Evolutionary conservation across 92 coral and sea anemone species (phyloP), one percentile per base, ranked within the genome.

Genomic region (Epizoanthus stellaris): DNA sequence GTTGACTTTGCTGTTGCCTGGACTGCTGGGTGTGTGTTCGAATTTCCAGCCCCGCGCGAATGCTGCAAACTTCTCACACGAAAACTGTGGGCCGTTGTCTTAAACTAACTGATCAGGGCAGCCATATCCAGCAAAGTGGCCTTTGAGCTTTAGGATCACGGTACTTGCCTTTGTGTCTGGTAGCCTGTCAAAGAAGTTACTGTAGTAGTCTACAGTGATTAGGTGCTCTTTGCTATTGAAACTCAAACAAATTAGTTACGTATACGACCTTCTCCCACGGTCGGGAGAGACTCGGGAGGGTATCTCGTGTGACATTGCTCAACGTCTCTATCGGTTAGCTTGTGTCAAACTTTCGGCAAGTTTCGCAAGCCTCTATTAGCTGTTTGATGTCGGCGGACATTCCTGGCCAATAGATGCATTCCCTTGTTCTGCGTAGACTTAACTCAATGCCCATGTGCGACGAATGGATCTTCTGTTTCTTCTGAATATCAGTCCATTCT

Each of bases 161-260:
- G 42, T 75, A 15, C 13, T 61, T 9, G 87, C 62, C 49, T 59
- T 84, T 47, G 81, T 84, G 67, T 61, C 68, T 23, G 65, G 65
- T 21, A 84, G 45, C 81, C 39, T 52, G 67, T 84, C 87, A 69
- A 79, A 73, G 77, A 72, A 84, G 68, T 84, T 84, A 39, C 80
- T 70, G 25, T 13, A 61, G 19, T 70, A 82, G 14, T 82, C 80
- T 53, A 82, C 70, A 0, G 81, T 82, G 3, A 84, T 64, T 1
- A 84, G 25, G 7, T 72, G 73, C 67, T 84, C 54, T 1, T 71
- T 71, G 1, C 76, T 58, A 40, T 71, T 52, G 30, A n/a, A 52
- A 71, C 14, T 52, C 49, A 58, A 71, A 71, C 11, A 71, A 40
- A 14, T 71, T 45, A 12, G 76, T 40, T n/a, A n/a, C n/a, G n/a